phyloP scores from a whole-genome alignment of 1,140 invertebrate genomes.

The Eulimnadia texana region DNA sequence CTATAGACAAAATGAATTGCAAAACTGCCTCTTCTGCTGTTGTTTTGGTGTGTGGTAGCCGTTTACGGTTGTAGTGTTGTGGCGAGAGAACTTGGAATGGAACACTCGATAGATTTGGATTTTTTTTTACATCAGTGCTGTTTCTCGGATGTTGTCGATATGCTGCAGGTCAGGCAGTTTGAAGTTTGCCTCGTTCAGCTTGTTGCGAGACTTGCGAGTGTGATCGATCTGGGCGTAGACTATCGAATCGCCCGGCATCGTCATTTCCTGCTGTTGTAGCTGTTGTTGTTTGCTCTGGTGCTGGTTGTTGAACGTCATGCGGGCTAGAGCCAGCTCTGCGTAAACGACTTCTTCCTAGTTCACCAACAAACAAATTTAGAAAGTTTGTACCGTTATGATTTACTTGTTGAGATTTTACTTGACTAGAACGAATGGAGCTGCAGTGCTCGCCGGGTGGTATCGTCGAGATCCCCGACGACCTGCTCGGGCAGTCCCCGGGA shows the following conservation, averaged over 20 bases:
- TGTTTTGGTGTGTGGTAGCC: no score
- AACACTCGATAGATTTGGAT: no score
- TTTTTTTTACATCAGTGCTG: neutral
- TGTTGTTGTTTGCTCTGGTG: neutral
- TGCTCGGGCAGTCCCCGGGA: neutral
- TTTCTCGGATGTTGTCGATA: neutral
- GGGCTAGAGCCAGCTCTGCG: conserved; percentile 5
- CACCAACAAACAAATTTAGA: neutral
- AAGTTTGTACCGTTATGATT: neutral
- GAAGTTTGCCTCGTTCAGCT: neutral
- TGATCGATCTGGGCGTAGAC: conserved; percentile 10
- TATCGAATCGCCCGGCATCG: neutral
- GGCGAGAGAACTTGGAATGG: no score
- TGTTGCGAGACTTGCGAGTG: neutral
- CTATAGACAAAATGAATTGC: no score
- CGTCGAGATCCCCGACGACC: neutral
- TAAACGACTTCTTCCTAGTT: conserved; percentile 8
- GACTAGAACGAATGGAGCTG: conserved; percentile 7
- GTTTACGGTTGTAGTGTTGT: no score
- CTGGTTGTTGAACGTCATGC: neutral
- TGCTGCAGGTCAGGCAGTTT: neutral
- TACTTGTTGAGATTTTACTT: neutral
- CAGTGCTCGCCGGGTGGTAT: neutral
- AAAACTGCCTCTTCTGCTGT: no score
- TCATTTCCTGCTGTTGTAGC: neutral